Evolutionary conservation across 1,140 invertebrate genomes (phyloP), one percentile per base, ranked within the genome.

Genomic region (Trichonephila clavata): DNA sequence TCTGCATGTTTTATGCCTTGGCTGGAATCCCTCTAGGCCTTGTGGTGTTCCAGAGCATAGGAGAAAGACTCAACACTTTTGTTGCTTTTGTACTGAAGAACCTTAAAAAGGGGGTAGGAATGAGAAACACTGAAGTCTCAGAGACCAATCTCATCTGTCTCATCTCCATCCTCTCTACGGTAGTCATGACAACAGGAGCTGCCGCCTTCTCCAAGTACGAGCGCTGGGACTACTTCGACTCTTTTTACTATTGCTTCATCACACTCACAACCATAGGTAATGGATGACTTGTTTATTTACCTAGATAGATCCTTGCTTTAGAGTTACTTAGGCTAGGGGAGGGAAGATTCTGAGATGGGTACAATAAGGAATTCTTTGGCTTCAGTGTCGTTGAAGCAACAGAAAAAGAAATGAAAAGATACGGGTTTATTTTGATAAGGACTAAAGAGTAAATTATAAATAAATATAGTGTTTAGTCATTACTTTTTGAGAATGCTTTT

Each of bases 1-100:
- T 99, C 65, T 99, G 32, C 96, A 99, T 99, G 95, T 97, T 98
- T 93, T 99, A 99, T 95, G 98, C 97, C 0, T 96, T 99, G 39
- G 97, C 99, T 92, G 99, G 99, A 24, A 99, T 99, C 94, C 99
- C 99, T 0, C 97, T 99, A 95, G 99, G 99, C 65, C 97, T 99
- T 63, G 98, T 99, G 65, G 99, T 99, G 98, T 99, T 99, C 96
- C 99, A 99, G 96, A 98, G 98, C 95, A 99, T 99, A 95, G 99
- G 99, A 95, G 99, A 99, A 96, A 97, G 99, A 94, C 96, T 99
- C 65, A 99, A 99, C 96, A 99, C 99, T 96, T 98, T 99, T 95
- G 98, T 98, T 0, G 99, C 98, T 6, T 98, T 98, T 57, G 97
- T 99, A 61, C 98, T 99, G 94, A 96, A 97, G 95, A 97, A 97